A percentile compares a stretch with the other conserved stretches of the same genome.
Conservation (phyloP, 2,797 vertebrate species). For the Mormyrops boulengeri region DNA sequence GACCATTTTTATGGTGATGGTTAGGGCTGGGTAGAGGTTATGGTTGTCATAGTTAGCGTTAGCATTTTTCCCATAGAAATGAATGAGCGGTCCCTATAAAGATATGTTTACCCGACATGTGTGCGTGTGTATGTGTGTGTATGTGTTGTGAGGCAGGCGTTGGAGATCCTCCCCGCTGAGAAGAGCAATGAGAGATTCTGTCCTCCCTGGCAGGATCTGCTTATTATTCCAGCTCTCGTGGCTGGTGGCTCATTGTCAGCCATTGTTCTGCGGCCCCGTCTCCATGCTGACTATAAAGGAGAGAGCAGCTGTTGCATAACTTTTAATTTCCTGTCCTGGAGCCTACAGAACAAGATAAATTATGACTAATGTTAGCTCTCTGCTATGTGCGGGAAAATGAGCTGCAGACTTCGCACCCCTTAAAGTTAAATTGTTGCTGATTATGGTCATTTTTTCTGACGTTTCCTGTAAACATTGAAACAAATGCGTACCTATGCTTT, state of each 20-base stretch:
- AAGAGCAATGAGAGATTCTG: neutral
- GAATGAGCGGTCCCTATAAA: neutral
- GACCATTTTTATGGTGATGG: neutral
- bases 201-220: neutral
- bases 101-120: neutral
- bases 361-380: conserved; percentile 13
- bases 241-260: neutral
- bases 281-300: neutral
- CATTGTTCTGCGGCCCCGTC: neutral
- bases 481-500: neutral
- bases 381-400: conserved; percentile 22
- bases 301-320: conserved; percentile 10
- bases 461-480: conserved; percentile 22
- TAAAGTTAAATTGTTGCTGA: conserved; percentile 23
- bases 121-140: neutral
- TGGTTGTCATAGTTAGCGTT: neutral
- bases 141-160: neutral
- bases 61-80: neutral
- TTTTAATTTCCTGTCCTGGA: conserved; percentile 29
- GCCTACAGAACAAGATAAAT: conserved; percentile 27
- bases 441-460: conserved; percentile 19
- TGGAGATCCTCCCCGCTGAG: neutral
- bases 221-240: neutral
- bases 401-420: conserved; percentile 18
- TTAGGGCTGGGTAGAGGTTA: neutral